Evolutionary conservation across 2,888 invertebrate species (phyloP), one percentile per base, ranked within the genome.

Genomic region (Agonum fuliginosum): DNA sequence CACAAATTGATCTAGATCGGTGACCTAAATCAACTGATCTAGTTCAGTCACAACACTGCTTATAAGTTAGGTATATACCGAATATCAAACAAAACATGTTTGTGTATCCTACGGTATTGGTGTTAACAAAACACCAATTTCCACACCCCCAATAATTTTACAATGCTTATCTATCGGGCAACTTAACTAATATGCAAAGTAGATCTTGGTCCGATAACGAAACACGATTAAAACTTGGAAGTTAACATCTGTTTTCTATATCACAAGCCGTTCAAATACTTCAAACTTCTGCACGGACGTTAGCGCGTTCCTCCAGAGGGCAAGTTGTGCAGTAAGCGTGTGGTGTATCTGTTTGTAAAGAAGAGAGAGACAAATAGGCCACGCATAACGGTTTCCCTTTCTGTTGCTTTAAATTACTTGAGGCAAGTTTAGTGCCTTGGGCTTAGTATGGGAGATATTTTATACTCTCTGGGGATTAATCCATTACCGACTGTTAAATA

Each of bases 391-490:
- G 3, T 37, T 37, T 37, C 71, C 51, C 71, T 71, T 71, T 71
- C 51, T 17, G 34, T 14, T 27, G 48, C 48, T 71, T 71, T 71
- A 71, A 71, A 51, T 71, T 71, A 71, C 71, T 48, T 48, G 41
- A 46, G 48, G 2, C 12, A 71, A 71, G 48, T 71, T 71, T 30
- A 48, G 27, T 48, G 20, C 20, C 30, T 67, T 30, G 71, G 34
- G 67, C 34, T 67, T 67, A 19, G 17, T 17, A 24, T 19, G 34
- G 46, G 20, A 71, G 30, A 71, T 71, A 71, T 71, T 71, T 71
- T 71, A 71, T 71, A 51, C 27, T 71, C 24, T 48, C 46, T 24
- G 20, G 71, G 30, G 71, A 71, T 71, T 71, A 71, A 71, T 71
- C 71, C 46, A 48, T 51, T 51, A 71, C 51, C 14, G 46, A 27